These are phyloP conservation scores for Solenodon paradoxus DNA, from an alignment of 2,113 vertebrate species.

Conservation along the genomic window DNA sequence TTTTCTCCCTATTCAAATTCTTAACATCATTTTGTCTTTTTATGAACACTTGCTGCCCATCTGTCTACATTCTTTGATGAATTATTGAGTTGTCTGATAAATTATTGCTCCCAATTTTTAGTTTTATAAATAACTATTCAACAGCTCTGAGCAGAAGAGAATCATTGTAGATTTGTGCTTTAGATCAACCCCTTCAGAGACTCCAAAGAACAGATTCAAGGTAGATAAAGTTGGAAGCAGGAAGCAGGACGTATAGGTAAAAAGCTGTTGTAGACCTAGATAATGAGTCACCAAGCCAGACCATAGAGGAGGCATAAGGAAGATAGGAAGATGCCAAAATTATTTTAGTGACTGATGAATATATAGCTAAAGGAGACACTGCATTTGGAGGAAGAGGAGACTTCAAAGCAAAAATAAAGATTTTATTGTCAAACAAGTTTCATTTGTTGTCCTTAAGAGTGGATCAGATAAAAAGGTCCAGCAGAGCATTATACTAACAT, in stretches of 20 bases:
- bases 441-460: neutral
- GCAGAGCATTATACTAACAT: neutral
- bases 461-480: neutral
- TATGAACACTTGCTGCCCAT: neutral
- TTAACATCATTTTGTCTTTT: neutral
- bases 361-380: neutral
- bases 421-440: neutral
- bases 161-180: neutral
- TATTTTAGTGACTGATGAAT: neutral
- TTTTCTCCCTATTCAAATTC: neutral
- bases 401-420: neutral
- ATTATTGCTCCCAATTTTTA: neutral
- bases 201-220: neutral
- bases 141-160: neutral
- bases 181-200: neutral
- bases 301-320: neutral
- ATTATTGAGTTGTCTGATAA: slow-evolving; percentile 6
- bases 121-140: neutral
- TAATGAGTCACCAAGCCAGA: neutral
- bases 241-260: neutral
- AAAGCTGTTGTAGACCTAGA: neutral
- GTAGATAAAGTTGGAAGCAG: neutral
- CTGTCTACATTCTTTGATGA: neutral
- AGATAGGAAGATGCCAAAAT: neutral
- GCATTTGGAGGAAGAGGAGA: neutral